Percentiles rank a stretch among this genome's conserved stretches.
These are phyloP conservation scores for Bucco capensis DNA, from an alignment of 2,113 vertebrate genomes.

Conservation along the genomic window DNA sequence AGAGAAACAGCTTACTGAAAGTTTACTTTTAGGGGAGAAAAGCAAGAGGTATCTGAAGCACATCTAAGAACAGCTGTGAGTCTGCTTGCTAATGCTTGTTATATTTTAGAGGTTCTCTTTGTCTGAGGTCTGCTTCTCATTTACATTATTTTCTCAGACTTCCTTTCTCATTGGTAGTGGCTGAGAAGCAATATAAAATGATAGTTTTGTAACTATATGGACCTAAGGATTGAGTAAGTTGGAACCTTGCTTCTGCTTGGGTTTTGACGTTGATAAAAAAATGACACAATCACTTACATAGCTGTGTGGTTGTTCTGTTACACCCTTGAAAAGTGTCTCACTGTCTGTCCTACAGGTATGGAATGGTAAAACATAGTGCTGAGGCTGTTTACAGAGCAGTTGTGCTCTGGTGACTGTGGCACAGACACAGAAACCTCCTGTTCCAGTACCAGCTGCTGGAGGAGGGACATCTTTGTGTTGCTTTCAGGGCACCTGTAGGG, in stretches of 20 bases:
- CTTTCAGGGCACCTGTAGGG: conserved; percentile 1
- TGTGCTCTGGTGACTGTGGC: neutral
- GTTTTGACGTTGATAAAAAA: neutral
- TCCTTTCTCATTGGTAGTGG: neutral
- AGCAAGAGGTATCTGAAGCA: neutral
- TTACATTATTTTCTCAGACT: neutral
- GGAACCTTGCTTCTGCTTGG: neutral
- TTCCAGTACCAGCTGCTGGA: neutral
- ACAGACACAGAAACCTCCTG: neutral
- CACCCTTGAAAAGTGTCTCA: neutral
- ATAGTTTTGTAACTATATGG: neutral
- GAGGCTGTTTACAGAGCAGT: neutral
- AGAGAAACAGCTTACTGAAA: conserved; percentile 4
- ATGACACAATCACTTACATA: neutral
- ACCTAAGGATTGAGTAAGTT: neutral
- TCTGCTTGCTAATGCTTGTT: neutral
- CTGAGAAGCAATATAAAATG: neutral
- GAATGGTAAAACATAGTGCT: neutral
- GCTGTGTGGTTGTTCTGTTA: neutral
- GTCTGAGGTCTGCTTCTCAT: neutral
- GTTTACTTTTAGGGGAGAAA: neutral
- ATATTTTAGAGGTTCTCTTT: neutral
- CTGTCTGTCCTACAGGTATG: neutral
- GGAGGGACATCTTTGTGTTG: neutral
- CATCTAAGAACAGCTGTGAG: neutral